Evolutionary conservation across 1,140 invertebrate genomes (phyloP).

Genomic region (Eumeta japonica): DNA sequence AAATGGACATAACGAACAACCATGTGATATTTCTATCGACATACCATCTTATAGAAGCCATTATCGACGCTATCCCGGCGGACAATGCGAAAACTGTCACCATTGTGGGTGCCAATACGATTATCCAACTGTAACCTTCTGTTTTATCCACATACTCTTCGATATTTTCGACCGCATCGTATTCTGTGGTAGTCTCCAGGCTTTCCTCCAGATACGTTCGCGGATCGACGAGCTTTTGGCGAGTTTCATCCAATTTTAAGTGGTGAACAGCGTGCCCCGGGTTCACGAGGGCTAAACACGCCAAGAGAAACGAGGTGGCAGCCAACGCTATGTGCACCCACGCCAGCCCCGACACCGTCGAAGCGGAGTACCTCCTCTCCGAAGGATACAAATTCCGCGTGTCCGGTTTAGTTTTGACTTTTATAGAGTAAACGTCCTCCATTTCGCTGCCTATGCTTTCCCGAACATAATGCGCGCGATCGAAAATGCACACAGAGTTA

Average conservation of each 20-base stretch:
- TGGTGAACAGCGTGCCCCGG: constrained; percentile 20
- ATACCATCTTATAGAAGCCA: constrained; percentile 66
- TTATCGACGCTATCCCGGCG: constrained; percentile 56
- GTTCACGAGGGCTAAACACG: constrained; percentile 53
- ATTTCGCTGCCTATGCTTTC: constrained; percentile 41
- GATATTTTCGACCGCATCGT: constrained; percentile 17
- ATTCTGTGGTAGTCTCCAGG: constrained; percentile 5
- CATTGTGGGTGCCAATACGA: constrained; percentile 45
- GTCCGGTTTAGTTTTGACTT: constrained; percentile 62
- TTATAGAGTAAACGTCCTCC: constrained; percentile 67
- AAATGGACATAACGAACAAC: constrained; percentile 57
- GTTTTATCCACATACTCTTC: constrained; percentile 13
- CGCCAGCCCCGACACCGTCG: constrained; percentile 63
- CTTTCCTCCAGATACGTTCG: background rate
- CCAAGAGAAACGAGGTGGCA: constrained; percentile 55
- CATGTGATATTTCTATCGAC: constrained; percentile 64
- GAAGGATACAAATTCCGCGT: constrained; percentile 62
- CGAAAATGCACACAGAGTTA: too few species aligned
- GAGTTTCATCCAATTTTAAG: constrained; percentile 1
- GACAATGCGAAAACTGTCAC: constrained; percentile 55
- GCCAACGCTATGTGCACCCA: constrained; percentile 61
- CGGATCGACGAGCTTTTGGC: constrained; percentile 4
- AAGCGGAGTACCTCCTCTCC: constrained; percentile 66
- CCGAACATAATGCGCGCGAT: too few species aligned
- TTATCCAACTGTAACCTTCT: constrained; percentile 24